Base-by-base conservation (phyloP, 2,113 vertebrate genomes). In the Collichthys lucidus region DNA sequence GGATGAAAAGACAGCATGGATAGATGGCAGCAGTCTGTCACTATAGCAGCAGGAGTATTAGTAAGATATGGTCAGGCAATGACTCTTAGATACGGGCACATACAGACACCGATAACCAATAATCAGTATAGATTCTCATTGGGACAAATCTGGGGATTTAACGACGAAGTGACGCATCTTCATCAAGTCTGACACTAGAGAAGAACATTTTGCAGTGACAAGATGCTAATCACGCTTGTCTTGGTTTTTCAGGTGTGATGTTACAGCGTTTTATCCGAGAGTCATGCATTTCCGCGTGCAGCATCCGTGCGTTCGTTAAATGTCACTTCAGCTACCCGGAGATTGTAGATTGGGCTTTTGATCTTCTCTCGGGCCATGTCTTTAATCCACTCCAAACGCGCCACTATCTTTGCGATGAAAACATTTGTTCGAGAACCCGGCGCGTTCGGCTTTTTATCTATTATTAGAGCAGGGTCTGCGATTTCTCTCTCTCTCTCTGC, bases 21-120 rank as follows among this genome's bases (percentile, higher is more conserved):
- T 75, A 46, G 77, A 86, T 77, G 75, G 53, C 71, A 84, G 20
- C 53, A 17, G 60, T 50, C 83, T 62, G 71, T 79, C 65, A 68
- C 73, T 83, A 66, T 55, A 81, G 84, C 73, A 72, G 73, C 82
- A 61, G 44, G 50, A 79, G 78, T 15, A 7, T 61, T 26, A 22
- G 31, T 53, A 3, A 46, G 44, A n/a, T 35, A 15, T 4, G 14
- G 22, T 7, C 22, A 0, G 2, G 42, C 31, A 42, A 80, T 35
- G 14, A 19, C 63, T 31, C 40, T 4, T 40, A 2, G 11, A 19
- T 52, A 3, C 19, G 66, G 42, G 22, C 11, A 63, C 50, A 49
- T 26, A 35, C 5, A 22, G 7, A 16, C 44, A 46, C 26, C 17
- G 24, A 53, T 16, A 65, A 56, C 56, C 11, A 6, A n/a, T 24